A percentile compares a stretch with the other conserved stretches of the same genome.
These are phyloP conservation scores for Brachyistius frenatus DNA, from an alignment of 2,113 vertebrate species.

Conservation along the genomic window DNA sequence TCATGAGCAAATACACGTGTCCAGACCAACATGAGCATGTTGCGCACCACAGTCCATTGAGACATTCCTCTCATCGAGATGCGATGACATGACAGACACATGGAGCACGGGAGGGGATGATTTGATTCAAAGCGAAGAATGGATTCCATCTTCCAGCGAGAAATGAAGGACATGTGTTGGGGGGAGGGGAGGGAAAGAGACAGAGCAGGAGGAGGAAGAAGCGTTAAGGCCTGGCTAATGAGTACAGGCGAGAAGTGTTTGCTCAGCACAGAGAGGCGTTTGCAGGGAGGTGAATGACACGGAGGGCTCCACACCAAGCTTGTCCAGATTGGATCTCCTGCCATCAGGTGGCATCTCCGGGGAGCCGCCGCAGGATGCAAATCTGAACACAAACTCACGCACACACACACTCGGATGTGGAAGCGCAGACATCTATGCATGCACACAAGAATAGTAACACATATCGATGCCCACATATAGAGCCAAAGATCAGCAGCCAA, in stretches of 20 bases:
- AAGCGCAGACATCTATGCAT: conserved; percentile 4
- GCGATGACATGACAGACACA: conserved; percentile 23
- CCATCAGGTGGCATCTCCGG: conserved; percentile 42
- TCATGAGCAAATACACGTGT: not conserved
- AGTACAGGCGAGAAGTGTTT: conserved; percentile 70
- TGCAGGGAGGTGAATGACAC: conserved; percentile 53
- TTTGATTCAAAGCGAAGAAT: conserved; percentile 36
- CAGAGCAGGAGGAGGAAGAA: conserved; percentile 1
- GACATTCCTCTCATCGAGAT: conserved; percentile 28
- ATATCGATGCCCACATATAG: not conserved
- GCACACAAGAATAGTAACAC: conserved; percentile 6
- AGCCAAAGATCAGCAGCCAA: conserved; percentile 53
- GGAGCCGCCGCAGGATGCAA: conserved; percentile 47
- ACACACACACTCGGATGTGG: not conserved
- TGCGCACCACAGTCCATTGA: not conserved
- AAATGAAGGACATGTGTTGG: conserved; percentile 23
- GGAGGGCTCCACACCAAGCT: conserved; percentile 52
- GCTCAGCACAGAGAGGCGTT: conserved; percentile 64
- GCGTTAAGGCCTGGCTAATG: conserved; percentile 69
- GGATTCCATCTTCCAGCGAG: not conserved
- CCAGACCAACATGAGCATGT: too few species aligned
- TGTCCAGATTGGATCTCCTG: conserved; percentile 66
- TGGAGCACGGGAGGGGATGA: not conserved
- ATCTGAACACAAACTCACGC: conserved; percentile 25
- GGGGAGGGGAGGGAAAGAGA: not conserved